These are phyloP conservation scores for Itoplectis maculator DNA, from an alignment of 2,888 invertebrate species.

Conservation along the genomic window DNA sequence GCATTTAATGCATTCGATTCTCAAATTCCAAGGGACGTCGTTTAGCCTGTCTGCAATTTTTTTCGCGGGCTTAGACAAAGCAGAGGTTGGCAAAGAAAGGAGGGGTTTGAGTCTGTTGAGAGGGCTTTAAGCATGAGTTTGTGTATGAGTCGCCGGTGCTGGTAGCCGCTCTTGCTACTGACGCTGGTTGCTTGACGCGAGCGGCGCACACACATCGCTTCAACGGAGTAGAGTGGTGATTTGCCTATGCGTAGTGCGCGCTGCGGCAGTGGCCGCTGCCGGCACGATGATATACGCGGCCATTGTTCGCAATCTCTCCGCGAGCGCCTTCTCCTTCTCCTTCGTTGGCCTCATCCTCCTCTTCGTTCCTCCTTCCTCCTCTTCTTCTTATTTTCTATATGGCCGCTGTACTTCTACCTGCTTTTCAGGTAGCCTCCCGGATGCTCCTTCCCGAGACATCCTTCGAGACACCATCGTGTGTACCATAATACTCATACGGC, in stretches of 20 bases:
- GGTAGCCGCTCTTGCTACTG: conserved; percentile 34
- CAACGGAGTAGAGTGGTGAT: conserved; percentile 75
- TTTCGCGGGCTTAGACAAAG: conserved; percentile 80
- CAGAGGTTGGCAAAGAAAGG: conserved; percentile 60
- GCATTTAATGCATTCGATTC: conserved; percentile 77
- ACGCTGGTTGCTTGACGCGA: conserved; percentile 53
- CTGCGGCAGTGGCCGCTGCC: conserved; percentile 77
- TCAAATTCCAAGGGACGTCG: conserved; percentile 78
- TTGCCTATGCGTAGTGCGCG: conserved; percentile 82
- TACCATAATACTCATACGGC: conserved; percentile 36
- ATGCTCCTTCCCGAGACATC: conserved; percentile 64
- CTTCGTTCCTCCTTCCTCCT: conserved; percentile 52
- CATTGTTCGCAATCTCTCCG: conserved; percentile 79
- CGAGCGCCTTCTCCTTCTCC: conserved; percentile 66
- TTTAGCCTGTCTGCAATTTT: conserved; percentile 78
- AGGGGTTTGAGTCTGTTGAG: background rate
- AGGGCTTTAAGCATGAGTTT: conserved; percentile 17
- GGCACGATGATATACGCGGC: conserved; percentile 84
- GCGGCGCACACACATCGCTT: conserved; percentile 43
- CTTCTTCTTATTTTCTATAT: conserved; percentile 64
- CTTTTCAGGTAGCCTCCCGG: conserved; percentile 67
- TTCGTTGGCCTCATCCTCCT: conserved; percentile 59
- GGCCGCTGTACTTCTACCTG: conserved; percentile 62
- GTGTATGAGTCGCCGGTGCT: conserved; percentile 40
- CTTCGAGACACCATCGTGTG: conserved; percentile 55